Conservation (phyloP, 2,888 invertebrate species). For the Phortica magna region DNA sequence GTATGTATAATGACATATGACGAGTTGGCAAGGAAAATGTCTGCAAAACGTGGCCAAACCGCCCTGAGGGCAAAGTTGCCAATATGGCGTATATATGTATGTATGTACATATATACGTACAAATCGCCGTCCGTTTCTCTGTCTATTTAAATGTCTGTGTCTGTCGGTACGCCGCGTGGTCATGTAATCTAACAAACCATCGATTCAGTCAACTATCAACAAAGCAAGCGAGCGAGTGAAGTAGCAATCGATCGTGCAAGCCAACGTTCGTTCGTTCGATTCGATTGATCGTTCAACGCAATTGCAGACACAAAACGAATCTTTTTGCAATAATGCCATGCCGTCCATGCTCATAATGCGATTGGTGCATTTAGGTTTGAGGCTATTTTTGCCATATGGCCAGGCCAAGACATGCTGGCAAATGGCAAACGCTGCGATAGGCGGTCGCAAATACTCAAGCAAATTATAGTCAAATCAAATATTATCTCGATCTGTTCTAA, state of each 20-base stretch:
- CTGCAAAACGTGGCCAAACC: conserved; percentile 67
- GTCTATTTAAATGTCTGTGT: neutral
- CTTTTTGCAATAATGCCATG: conserved; percentile 50
- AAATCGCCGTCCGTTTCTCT: neutral
- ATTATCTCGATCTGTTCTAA: conserved; percentile 28
- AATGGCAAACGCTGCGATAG: conserved; percentile 33
- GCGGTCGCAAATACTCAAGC: conserved; percentile 1
- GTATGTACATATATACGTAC: too few species aligned
- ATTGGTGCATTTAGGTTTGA: conserved; percentile 69
- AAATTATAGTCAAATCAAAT: conserved; percentile 16
- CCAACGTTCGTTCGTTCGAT: too few species aligned
- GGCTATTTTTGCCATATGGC: conserved; percentile 25
- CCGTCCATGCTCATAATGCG: conserved; percentile 61
- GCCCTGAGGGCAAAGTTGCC: conserved; percentile 45
- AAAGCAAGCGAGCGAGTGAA: neutral
- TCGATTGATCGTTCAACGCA: conserved; percentile 38
- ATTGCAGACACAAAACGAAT: conserved; percentile 37
- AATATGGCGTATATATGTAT: conserved; percentile 22
- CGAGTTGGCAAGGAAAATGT: conserved; percentile 59
- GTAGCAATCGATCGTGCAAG: conserved; percentile 31
- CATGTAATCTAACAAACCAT: conserved; percentile 11
- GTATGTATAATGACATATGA: conserved; percentile 41
- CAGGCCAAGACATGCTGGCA: neutral
- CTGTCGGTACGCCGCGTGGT: neutral
- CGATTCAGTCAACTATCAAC: neutral